A percentile compares a stretch with the other conserved stretches of the same genome.
Evolutionary conservation across 2,113 vertebrate genomes (phyloP).

Genomic region (Siniperca chuatsi): DNA sequence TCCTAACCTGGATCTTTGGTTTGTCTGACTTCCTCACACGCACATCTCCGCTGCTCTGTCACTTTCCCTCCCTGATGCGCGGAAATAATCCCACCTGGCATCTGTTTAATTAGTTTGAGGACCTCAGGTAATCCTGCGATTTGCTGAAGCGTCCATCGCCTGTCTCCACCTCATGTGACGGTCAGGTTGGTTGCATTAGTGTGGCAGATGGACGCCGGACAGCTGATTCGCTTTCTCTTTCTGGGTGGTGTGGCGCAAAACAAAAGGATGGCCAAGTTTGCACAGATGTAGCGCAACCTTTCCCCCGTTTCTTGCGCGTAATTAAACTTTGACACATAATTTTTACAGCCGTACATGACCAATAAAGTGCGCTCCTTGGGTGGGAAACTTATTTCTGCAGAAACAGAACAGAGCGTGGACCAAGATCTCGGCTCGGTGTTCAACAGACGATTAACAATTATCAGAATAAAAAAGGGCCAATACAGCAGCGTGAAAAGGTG

Average conservation of each 20-base stretch:
- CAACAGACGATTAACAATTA: neutral
- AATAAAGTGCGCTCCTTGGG: neutral
- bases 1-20: conserved; percentile 79
- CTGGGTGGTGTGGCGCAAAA: conserved; percentile 38
- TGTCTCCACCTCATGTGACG: conserved; percentile 82
- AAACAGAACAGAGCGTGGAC: conserved; percentile 20
- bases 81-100: conserved; percentile 92
- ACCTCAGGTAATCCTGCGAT: conserved; percentile 95
- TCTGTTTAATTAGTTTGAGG: conserved; percentile 96
- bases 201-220: conserved; percentile 82
- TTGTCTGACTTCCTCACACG: conserved; percentile 85
- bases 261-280: conserved; percentile 66
- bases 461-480: neutral
- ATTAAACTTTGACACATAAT: conserved; percentile 9
- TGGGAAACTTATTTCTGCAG: neutral
- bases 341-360: neutral
- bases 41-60: conserved; percentile 87
- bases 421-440: neutral
- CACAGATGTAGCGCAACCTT: conserved; percentile 36
- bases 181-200: conserved; percentile 83
- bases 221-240: conserved; percentile 60
- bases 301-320: neutral
- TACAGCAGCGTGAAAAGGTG: neutral
- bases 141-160: conserved; percentile 91
- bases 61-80: conserved; percentile 87